Evolutionary conservation across 2,113 vertebrate genomes (phyloP), one percentile per base, ranked within the genome.

Genomic region (Progne subis): DNA sequence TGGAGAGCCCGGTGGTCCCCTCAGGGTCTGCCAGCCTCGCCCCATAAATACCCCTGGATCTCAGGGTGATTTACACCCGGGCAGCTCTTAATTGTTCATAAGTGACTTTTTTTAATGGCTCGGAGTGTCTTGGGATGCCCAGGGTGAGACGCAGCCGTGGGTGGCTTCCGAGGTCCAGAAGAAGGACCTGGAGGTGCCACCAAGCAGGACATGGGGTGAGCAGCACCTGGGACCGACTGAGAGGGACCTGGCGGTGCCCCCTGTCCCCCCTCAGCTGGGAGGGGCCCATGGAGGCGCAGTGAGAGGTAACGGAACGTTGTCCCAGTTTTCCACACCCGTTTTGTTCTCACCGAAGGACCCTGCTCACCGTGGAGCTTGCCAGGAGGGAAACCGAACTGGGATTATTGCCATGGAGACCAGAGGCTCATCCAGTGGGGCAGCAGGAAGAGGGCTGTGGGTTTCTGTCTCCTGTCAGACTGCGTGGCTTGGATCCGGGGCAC

Each of bases 161-260:
- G 50, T 28, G 26, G 50, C 25, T 52, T 16, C 41, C 2, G 0
- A 32, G 65, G 60, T 28, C 23, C 18, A 3, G 39, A 49, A 49
- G 67, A 65, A 64, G 29, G 18, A 53, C 31, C 55, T 21, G 55
- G 55, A 17, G 28, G n/a, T 39, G 28, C 6, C 69, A 68, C 32
- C 5, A 12, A 39, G 64, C 11, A 50, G 46, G 37, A 24, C 0
- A 0, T 7, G 24, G 63, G 25, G 39, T 20, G 2, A 18, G 50
- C 79, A 88, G 64, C 60, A 50, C 41, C 24, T n/a, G 41, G 18
- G 24, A 8, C 25, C 31, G 8, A 0, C 32, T 37, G 26, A 6
- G 41, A 25, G 71, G 8, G 43, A 16, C 29, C 55, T 68, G 21
- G 53, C 11, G 44, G 52, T 13, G 28, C 7, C 70, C 19, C 37